Percentiles rank a stretch among this genome's conserved stretches.
These are phyloP conservation scores for Anableps anableps DNA, from an alignment of 2,797 vertebrate genomes.

Conservation along the genomic window DNA sequence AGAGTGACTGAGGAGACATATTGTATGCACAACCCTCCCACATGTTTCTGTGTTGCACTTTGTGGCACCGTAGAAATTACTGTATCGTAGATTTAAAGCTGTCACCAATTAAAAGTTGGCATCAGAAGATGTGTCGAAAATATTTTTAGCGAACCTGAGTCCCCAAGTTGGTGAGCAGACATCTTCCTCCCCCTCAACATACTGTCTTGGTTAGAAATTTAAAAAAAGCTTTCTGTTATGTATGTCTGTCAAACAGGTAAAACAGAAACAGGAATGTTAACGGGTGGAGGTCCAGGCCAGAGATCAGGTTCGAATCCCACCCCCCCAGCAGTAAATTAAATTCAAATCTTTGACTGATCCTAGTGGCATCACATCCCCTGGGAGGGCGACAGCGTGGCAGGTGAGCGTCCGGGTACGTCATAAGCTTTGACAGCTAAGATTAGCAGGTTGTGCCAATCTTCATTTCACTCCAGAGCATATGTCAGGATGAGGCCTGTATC, in stretches of 20 bases:
- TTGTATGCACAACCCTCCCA: constrained; percentile 54
- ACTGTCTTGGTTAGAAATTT: constrained; percentile 29
- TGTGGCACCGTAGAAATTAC: constrained; percentile 47
- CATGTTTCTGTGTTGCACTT: constrained; percentile 42
- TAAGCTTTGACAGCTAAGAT: constrained; percentile 78
- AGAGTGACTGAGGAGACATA: constrained; percentile 44
- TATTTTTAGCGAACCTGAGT: constrained; percentile 57
- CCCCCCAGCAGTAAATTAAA: constrained; percentile 51
- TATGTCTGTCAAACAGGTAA: constrained; percentile 14
- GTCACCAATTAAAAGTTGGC: constrained; percentile 61
- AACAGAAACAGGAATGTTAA: constrained; percentile 26
- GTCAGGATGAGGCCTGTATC: constrained; percentile 72
- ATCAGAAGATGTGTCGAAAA: constrained; percentile 60
- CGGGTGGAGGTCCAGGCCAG: constrained; percentile 36
- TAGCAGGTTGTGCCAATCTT: constrained; percentile 78
- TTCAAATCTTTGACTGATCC: constrained; percentile 72
- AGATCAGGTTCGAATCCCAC: constrained; percentile 43
- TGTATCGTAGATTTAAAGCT: constrained; percentile 38
- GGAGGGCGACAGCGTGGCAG: constrained; percentile 65
- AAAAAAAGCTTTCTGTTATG: neutral
- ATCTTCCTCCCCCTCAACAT: constrained; percentile 62
- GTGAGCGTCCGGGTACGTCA: constrained; percentile 68
- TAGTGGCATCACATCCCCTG: constrained; percentile 65
- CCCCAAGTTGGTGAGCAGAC: constrained; percentile 22
- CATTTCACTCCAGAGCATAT: constrained; percentile 80